Evolutionary conservation across 2,113 vertebrate genomes (phyloP).

Genomic region (Engystomops pustulosus): DNA sequence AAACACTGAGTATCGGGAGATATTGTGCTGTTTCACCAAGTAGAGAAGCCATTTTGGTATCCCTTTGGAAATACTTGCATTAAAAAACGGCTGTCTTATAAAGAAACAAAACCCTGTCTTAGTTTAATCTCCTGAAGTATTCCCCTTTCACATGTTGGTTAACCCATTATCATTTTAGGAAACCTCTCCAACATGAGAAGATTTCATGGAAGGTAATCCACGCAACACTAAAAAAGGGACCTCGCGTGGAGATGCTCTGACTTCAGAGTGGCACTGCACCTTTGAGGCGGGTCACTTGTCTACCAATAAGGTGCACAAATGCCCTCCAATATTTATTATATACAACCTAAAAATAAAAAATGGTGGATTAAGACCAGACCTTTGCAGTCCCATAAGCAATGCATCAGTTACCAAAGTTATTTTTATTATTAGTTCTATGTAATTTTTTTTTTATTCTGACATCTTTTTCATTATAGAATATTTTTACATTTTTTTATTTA

Average conservation of each 20-base stretch:
- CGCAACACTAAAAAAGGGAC: background rate
- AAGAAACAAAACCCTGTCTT: background rate
- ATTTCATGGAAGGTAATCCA: background rate
- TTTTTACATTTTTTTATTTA: background rate
- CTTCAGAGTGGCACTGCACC: constrained; percentile 35
- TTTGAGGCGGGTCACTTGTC: constrained; percentile 19
- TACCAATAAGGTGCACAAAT: background rate
- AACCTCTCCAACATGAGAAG: too few relatives aligned
- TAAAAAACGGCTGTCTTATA: background rate
- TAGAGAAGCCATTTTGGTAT: background rate
- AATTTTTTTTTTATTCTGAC: constrained; percentile 28
- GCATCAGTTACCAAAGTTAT: constrained; percentile 31
- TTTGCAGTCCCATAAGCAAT: constrained; percentile 45
- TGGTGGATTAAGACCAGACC: constrained; percentile 42
- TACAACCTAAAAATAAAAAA: background rate
- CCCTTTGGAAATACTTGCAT: background rate
- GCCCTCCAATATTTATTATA: background rate
- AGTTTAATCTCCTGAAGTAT: background rate
- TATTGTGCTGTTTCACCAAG: background rate
- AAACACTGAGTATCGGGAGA: constrained; percentile 25
- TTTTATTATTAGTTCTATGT: constrained; percentile 28
- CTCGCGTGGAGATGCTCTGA: background rate
- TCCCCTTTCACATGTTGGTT: background rate
- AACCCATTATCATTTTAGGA: background rate
- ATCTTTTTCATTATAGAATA: constrained; percentile 40